Conservation (phyloP, 1,140 invertebrate species). For the Meteorus sp. region DNA sequence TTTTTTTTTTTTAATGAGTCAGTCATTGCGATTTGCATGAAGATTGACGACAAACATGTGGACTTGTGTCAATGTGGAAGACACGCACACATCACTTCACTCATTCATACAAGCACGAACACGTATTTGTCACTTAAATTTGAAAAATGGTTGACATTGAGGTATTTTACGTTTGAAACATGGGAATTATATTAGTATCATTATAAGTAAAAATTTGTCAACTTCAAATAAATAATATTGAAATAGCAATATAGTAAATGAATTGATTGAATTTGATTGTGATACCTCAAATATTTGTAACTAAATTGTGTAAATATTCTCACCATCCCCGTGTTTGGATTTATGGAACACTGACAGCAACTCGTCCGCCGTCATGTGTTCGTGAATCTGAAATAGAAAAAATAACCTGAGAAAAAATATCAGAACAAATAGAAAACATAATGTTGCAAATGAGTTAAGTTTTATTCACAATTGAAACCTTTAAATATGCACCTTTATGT, state of each 20-base stretch:
- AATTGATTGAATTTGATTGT: not conserved
- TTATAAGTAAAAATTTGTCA: not conserved
- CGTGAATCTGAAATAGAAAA: constrained; percentile 73
- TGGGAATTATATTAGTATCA: not conserved
- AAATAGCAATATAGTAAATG: not conserved
- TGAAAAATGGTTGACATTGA: not conserved
- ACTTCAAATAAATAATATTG: no score
- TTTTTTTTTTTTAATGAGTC: not conserved
- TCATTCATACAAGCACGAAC: no score
- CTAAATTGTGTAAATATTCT: constrained; percentile 31
- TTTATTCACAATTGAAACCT: no score
- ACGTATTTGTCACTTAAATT: no score
- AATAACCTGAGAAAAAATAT: not conserved
- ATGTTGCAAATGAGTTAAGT: no score
- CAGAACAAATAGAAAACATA: not conserved
- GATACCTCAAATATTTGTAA: not conserved
- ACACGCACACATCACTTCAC: no score
- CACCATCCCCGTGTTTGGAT: constrained; percentile 69
- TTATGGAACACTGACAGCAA: constrained; percentile 80
- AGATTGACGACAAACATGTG: constrained; percentile 7
- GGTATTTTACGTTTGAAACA: constrained; percentile 4
- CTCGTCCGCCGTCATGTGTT: constrained; percentile 81
- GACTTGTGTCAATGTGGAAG: no score
- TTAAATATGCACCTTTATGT: no score
- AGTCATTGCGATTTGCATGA: not conserved